Percentiles rank a stretch among this genome's conserved stretches.
These are phyloP conservation scores for Cremastinae sp. DNA, from an alignment of 2,888 invertebrate species.

Conservation along the genomic window DNA sequence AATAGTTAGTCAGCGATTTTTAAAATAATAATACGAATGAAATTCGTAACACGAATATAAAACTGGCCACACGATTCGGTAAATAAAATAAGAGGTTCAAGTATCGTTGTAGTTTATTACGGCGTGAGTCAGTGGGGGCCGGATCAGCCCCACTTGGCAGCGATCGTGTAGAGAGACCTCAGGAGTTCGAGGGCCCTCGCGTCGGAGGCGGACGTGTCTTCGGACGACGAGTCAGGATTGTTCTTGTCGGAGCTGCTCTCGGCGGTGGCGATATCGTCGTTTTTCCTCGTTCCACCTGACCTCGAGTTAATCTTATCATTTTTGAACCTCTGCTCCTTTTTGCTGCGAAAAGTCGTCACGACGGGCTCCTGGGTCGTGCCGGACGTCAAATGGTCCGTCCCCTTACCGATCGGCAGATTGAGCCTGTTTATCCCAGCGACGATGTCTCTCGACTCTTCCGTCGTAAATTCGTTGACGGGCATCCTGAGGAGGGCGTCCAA, in stretches of 20 bases:
- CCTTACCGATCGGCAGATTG: slow-evolving; percentile 69
- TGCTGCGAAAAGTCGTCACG: slow-evolving; percentile 73
- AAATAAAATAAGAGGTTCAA: not conserved
- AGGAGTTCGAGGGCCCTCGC: slow-evolving; percentile 90
- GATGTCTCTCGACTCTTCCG: slow-evolving; percentile 79
- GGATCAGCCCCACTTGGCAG: slow-evolving; percentile 89
- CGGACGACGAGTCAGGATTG: slow-evolving; percentile 70
- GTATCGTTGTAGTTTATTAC: slow-evolving; percentile 34
- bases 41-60: too few relatives aligned
- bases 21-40: too few relatives aligned
- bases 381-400: slow-evolving; percentile 62
- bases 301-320: slow-evolving; percentile 74
- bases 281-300: slow-evolving; percentile 71
- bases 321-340: slow-evolving; percentile 74
- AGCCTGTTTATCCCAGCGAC: slow-evolving; percentile 73
- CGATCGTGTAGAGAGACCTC: slow-evolving; percentile 91
- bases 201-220: slow-evolving; percentile 83
- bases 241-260: slow-evolving; percentile 56
- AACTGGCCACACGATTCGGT: not conserved
- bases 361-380: slow-evolving; percentile 67
- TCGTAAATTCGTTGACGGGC: slow-evolving; percentile 80
- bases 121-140: not conserved
- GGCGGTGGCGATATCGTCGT: slow-evolving; percentile 73
- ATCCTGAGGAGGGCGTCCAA: slow-evolving; percentile 87
- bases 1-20: too few relatives aligned